A percentile compares a stretch with the other conserved stretches of the same genome.
phyloP scores from a whole-genome alignment of 1,140 invertebrate species.

The Galleria mellonella region DNA sequence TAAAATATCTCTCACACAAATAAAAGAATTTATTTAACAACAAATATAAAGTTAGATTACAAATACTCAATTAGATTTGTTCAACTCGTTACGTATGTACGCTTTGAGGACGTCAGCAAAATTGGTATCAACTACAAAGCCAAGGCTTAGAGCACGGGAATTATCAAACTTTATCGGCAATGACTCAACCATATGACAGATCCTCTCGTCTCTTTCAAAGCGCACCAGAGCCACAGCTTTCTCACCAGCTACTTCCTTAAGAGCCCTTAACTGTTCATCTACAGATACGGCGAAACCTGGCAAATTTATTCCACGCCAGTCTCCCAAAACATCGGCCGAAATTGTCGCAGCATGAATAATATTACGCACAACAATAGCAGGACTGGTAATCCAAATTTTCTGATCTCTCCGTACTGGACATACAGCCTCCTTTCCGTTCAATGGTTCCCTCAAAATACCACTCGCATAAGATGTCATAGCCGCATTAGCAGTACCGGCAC shows the following conservation, averaged over 20 bases:
- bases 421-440: conserved; percentile 26
- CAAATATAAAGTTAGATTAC: too few relatives aligned
- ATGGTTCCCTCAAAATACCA: conserved; percentile 51
- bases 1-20: too few relatives aligned
- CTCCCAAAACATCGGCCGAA: conserved; percentile 12
- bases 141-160: conserved; percentile 30
- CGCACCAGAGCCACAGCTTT: conserved; percentile 24
- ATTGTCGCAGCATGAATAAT: conserved; percentile 35
- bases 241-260: conserved; percentile 31
- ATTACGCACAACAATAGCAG: conserved; percentile 30
- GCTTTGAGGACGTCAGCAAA: conserved; percentile 32
- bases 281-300: conserved; percentile 41
- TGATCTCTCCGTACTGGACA: conserved; percentile 34
- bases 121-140: conserved; percentile 37
- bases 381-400: conserved; percentile 44
- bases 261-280: conserved; percentile 30
- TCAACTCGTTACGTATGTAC: conserved; percentile 4
- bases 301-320: conserved; percentile 38
- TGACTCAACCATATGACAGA: conserved; percentile 30
- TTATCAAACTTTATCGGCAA: conserved; percentile 39
- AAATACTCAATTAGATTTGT: too few relatives aligned
- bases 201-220: conserved; percentile 25
- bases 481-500: conserved; percentile 37
- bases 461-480: conserved; percentile 57
- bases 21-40: too few relatives aligned